Base-by-base conservation (phyloP, 2,888 invertebrate species). In the Plebejus anna region DNA sequence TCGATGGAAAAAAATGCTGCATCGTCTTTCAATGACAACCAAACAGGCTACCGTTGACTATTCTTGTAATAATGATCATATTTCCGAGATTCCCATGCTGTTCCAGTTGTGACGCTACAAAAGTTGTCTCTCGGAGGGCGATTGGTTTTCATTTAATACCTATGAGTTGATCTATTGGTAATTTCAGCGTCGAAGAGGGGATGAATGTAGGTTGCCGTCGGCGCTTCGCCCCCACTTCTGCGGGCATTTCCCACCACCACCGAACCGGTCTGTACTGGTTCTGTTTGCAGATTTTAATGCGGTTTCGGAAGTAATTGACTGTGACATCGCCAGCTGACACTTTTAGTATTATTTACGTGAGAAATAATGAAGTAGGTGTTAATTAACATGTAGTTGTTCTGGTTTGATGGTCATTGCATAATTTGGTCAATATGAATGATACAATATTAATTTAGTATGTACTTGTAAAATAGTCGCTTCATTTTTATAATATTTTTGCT, bases 161-260 rank as follows among this genome's bases (percentile, higher is more conserved):
- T 80, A 83, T 7, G 75, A 78, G 66, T 79, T 71, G 78, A 70
- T 89, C 89, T 89, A 79, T 76, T 75, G 38, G 79, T 79, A 76
- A 75, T 81, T 80, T 80, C 81, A 82, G 82, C 83, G 83, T 80
- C 80, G 83, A 85, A 88, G 89, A 81, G 87, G 90, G 91, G 92
- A 90, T 88, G 88, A 82, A 91, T 89, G 90, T 91, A 90, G 91
- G 91, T 90, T 90, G 89, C 83, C 79, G 82, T 82, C 78, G 87
- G 22, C 73, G 55, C 73, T 73, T 73, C 51, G 55, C 86, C 84
- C 87, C 77, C 76, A 86, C 87, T 85, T 57, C 71, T 38, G 38
- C 57, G 36, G 38, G 84, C 83, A 82, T 84, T 84, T 83, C 82
- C 87, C 86, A 85, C 87, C 82, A 84, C 85, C 82, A 82, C 79